These are phyloP conservation scores for Meloidogyne chitwoodi DNA, from an alignment of 1,140 invertebrate genomes.

Conservation along the genomic window DNA sequence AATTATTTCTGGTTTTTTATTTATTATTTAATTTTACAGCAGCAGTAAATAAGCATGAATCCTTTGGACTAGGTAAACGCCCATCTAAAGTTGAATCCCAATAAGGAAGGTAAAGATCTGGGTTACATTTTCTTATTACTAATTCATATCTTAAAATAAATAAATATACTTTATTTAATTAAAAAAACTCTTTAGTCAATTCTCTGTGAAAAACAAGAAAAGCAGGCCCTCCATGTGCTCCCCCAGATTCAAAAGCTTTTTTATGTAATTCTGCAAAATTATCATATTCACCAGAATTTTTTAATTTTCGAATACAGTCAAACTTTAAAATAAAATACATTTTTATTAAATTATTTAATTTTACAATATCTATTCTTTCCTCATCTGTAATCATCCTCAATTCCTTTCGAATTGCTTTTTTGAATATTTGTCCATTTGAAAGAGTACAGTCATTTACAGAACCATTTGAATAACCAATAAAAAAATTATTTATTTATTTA, in stretches of 20 bases:
- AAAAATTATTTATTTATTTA: too few species aligned
- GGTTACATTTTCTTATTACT: conserved; percentile 16
- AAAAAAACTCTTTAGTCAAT: conserved; percentile 22
- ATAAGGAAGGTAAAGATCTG: background rate
- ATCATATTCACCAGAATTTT: conserved; percentile 58
- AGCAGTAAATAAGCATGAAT: conserved; percentile 60
- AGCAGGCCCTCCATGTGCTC: conserved; percentile 25
- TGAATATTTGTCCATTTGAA: conserved; percentile 27
- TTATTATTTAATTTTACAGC: too few species aligned
- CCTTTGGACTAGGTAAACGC: background rate
- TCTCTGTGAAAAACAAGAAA: conserved; percentile 32
- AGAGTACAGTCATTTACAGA: conserved; percentile 26
- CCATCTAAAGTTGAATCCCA: conserved; percentile 8
- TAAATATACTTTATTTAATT: background rate
- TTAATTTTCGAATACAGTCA: conserved; percentile 46
- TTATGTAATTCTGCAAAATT: conserved; percentile 41
- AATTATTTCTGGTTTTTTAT: background rate
- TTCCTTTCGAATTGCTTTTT: conserved; percentile 41
- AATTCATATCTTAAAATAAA: conserved; percentile 13
- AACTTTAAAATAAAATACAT: background rate
- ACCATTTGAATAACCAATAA: background rate
- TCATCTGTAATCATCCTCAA: conserved; percentile 36
- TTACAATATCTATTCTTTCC: conserved; percentile 12
- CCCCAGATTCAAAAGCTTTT: conserved; percentile 40
- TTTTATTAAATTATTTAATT: conserved; percentile 6